phyloP scores from a whole-genome alignment of 2,797 vertebrate species.

The Picus viridis region DNA sequence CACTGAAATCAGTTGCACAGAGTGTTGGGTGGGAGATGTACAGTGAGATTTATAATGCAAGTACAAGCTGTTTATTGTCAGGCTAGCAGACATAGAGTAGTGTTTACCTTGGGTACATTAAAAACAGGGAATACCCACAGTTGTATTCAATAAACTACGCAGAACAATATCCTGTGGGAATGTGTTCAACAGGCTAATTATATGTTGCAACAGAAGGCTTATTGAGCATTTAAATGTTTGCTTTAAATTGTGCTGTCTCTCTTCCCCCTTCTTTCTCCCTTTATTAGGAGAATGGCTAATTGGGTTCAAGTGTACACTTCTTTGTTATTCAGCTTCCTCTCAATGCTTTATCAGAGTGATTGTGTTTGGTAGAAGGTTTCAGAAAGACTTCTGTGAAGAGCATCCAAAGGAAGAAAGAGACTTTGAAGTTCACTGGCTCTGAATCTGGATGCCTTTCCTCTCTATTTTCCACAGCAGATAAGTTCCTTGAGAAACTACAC shows the following conservation, averaged over 20 bases:
- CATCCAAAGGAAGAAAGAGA: not conserved
- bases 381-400: not conserved
- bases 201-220: not conserved
- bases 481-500: not conserved
- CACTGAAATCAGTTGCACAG: not conserved
- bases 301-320: not conserved
- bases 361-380: not conserved
- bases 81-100: not conserved
- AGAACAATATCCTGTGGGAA: slow-evolving; percentile 28
- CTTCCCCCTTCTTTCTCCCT: not conserved
- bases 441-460: not conserved
- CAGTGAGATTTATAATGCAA: not conserved
- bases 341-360: not conserved
- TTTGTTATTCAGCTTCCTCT: not conserved
- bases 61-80: not conserved
- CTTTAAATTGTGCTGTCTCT: not conserved
- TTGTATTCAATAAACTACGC: not conserved
- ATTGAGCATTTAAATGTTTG: not conserved
- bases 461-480: not conserved
- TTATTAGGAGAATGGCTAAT: not conserved
- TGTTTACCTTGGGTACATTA: not conserved
- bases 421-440: not conserved
- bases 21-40: not conserved
- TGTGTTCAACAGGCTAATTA: slow-evolving; percentile 26
- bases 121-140: not conserved